Percentiles rank a stretch among this genome's conserved stretches.
Conservation (phyloP, 1,140 invertebrate genomes). For the Stenopsyche tienmushanensis region DNA sequence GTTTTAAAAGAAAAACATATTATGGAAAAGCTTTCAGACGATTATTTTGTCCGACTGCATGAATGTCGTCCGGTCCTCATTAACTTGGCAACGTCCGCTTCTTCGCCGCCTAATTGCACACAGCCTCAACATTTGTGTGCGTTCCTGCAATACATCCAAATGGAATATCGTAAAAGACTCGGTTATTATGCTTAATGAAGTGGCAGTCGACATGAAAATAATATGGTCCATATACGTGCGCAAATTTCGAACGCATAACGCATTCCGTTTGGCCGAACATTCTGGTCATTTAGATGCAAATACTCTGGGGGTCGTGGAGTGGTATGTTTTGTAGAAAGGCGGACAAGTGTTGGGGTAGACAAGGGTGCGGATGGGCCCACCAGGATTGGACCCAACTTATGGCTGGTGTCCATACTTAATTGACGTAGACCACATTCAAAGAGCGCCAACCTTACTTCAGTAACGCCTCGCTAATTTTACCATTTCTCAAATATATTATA, state of each 20-base stretch:
- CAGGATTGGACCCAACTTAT: not conserved
- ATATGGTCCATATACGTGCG: not conserved
- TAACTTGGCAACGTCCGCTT: no score
- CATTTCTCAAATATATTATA: no score
- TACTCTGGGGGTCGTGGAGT: not conserved
- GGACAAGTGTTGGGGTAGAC: not conserved
- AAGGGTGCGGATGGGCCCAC: not conserved
- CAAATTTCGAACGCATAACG: conserved; percentile 10
- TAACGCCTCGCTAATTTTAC: not conserved
- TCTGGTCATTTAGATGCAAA: conserved; percentile 29
- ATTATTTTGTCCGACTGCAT: no score
- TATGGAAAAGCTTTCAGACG: no score
- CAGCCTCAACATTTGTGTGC: no score
- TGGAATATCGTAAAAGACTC: no score
- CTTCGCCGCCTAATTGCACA: no score
- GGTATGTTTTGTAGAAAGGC: not conserved
- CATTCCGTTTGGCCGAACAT: conserved; percentile 24
- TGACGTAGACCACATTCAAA: conserved; percentile 4
- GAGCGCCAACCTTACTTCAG: not conserved
- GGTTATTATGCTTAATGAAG: no score
- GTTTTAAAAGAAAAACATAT: no score
- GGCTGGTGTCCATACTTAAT: conserved; percentile 15
- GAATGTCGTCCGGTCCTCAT: no score
- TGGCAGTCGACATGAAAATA: no score
- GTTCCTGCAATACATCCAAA: no score